These are phyloP conservation scores for Xestobium rufovillosum DNA, from an alignment of 2,888 invertebrate genomes.

Conservation along the genomic window DNA sequence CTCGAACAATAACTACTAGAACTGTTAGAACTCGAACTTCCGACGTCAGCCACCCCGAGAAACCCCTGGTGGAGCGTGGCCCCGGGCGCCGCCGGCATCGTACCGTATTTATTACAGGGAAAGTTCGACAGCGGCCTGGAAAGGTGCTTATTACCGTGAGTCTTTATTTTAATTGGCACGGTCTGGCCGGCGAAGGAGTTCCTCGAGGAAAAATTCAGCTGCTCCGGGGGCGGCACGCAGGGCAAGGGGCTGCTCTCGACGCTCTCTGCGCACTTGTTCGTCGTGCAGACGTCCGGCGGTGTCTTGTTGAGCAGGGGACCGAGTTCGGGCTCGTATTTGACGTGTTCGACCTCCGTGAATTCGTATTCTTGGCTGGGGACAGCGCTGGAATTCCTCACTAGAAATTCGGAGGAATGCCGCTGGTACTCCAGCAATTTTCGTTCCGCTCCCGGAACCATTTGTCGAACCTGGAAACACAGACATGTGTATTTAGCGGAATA, in stretches of 20 bases:
- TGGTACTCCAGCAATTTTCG: constrained; percentile 50
- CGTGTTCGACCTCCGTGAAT: constrained; percentile 14
- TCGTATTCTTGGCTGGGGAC: constrained; percentile 29
- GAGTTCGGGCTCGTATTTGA: constrained; percentile 37
- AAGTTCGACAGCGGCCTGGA: constrained; percentile 22
- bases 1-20: constrained; percentile 37
- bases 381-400: constrained; percentile 37
- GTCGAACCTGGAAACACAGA: constrained; percentile 47
- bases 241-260: constrained; percentile 26
- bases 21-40: constrained; percentile 40
- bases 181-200: constrained; percentile 41
- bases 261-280: constrained; percentile 39
- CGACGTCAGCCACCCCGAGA: constrained; percentile 39
- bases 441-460: constrained; percentile 55
- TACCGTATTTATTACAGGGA: constrained; percentile 38
- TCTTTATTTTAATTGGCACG: constrained; percentile 43
- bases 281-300: constrained; percentile 45
- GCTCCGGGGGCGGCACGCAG: constrained; percentile 30
- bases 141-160: constrained; percentile 24
- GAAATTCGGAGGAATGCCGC: constrained; percentile 47
- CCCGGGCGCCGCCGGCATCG: constrained; percentile 35
- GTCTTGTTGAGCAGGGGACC: constrained; percentile 43
- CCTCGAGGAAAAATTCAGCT: constrained; percentile 26
- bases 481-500: too few species aligned
- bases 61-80: constrained; percentile 41